phyloP scores from a whole-genome alignment of 2,113 vertebrate species.

The Hemicordylus capensis region DNA sequence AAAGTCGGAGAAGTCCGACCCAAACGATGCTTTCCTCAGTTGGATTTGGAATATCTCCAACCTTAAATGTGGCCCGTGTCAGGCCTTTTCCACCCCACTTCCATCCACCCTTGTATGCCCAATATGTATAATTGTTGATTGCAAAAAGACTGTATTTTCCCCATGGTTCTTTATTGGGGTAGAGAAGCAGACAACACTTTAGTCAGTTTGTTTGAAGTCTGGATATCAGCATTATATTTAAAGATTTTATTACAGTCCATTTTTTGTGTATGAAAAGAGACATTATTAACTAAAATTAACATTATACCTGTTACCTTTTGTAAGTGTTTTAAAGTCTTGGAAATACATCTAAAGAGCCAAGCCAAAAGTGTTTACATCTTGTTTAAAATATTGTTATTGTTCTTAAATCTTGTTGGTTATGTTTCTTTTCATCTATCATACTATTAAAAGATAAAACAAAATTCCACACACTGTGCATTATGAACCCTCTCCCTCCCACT shows the following conservation, averaged over 20 bases:
- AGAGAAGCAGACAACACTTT: not conserved
- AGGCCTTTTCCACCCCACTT: too few species aligned
- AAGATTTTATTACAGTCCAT: not conserved
- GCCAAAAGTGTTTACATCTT: not conserved
- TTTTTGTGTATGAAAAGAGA: not conserved
- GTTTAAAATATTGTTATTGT: slow-evolving; percentile 22
- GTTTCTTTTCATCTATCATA: not conserved
- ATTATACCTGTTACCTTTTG: too few species aligned
- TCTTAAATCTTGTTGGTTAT: not conserved
- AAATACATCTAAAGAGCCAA: not conserved
- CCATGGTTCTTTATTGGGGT: not conserved
- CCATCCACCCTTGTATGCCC: too few species aligned
- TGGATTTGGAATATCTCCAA: too few species aligned
- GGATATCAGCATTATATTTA: not conserved
- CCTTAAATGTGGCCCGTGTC: too few species aligned
- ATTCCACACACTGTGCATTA: slow-evolving; percentile 9
- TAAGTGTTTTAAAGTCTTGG: not conserved
- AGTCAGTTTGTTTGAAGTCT: not conserved
- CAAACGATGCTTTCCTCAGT: too few species aligned
- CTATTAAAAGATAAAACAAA: slow-evolving; percentile 38
- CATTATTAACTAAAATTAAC: not conserved
- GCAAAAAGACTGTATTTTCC: too few species aligned
- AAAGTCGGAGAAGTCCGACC: too few species aligned
- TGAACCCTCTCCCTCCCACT: not conserved
- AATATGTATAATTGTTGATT: not conserved